Base-by-base conservation (phyloP, 92 coral and sea anemone species). In the Epizoanthus rinbou region DNA sequence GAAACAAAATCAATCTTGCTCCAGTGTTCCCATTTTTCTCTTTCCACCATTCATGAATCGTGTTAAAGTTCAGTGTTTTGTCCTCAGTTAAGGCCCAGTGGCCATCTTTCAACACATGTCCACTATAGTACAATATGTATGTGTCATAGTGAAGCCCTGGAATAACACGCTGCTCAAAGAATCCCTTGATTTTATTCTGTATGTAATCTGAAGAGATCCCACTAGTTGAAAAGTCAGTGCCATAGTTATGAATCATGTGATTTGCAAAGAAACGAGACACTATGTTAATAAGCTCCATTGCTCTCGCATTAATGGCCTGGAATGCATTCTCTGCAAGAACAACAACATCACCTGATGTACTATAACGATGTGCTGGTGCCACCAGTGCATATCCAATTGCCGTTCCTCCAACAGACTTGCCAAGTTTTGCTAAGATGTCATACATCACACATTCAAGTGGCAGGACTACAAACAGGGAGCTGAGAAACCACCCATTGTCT, bases 361-460 rank as follows among this genome's bases (percentile, higher is more conserved):
- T 90, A 81, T 90, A 94, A 50, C 85, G 85, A 75, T 97, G 94
- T 0, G 98, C 94, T 21, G 99, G 99, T 33, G 95, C 88, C 31
- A 97, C 95, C 19, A 97, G 86, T 41, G 99, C 99, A 85, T 97
- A 97, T 11, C 99, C 99, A 76, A 91, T 97, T 14, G 99, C 99
- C 80, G 99, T 97, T 39, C 99, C 99, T 10, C 99, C 98, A 63
- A 97, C 97, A 69, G 90, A 90, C 63, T 94, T 97, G 0, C 98
- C 99, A 57, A 97, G 91, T 83, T 95, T 97, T 35, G 98, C 86
- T 8, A 97, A 86, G 16, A 97, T 88, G 64, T 95, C 95, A 71
- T 92, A 97, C 86, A 94, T 80, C 24, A 92, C 86, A 1, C 90
- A 91, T 74, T 97, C 99, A 17, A 92, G 81, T n/a, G 99, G 99